Conservation (phyloP, 2,113 vertebrate species). For the Cyanistes caeruleus region DNA sequence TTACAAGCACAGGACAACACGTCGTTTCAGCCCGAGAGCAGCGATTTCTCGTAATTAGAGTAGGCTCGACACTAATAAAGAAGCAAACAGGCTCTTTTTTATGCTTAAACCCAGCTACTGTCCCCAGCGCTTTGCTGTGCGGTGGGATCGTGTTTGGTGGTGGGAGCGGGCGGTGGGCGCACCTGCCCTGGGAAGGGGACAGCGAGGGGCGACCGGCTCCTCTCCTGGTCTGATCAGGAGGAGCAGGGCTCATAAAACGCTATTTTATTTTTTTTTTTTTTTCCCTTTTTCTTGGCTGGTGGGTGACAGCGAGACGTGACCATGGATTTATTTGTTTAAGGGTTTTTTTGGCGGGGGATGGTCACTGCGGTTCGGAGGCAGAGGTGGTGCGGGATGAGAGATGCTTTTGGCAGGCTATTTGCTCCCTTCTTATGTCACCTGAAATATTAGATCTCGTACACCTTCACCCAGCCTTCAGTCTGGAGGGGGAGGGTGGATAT, state of each 20-base stretch:
- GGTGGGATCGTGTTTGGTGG: neutral
- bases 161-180: neutral
- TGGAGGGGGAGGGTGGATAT: neutral
- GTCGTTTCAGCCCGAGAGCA: slow-evolving; percentile 32
- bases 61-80: slow-evolving; percentile 49
- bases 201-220: neutral
- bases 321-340: neutral
- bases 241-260: neutral
- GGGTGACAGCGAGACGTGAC: neutral
- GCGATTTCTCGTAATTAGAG: slow-evolving; percentile 47
- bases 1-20: slow-evolving; percentile 53
- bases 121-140: neutral
- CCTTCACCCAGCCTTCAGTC: neutral
- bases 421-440: slow-evolving; percentile 6
- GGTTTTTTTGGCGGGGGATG: neutral
- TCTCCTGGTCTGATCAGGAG: neutral
- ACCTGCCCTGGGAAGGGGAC: neutral
- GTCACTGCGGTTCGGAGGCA: neutral
- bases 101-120: neutral
- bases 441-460: neutral
- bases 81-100: neutral
- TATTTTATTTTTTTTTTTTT: neutral
- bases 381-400: neutral
- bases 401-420: neutral
- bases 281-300: neutral